Base-by-base conservation (phyloP, 2,888 invertebrate genomes). In the Notocelia uddmanniana region DNA sequence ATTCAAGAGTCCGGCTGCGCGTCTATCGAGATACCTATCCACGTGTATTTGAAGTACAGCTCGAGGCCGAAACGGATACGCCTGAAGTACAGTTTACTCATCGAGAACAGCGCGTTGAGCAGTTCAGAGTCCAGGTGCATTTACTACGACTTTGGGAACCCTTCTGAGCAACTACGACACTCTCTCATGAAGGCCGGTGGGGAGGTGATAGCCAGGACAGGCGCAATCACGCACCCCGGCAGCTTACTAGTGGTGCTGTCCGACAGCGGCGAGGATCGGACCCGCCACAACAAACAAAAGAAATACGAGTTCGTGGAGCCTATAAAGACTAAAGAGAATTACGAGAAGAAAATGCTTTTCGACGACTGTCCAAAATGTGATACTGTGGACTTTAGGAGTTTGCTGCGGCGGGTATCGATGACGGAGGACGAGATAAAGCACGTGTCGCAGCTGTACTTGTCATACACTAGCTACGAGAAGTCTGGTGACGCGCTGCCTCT, bases 1-100 rank as follows among this genome's bases (percentile, higher is more conserved):
- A 92, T 93, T 78, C 90, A 92, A 84, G 93, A 93, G 82, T 92
- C 93, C 45, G 93, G 93, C 60, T 89, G 89, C 81, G 88, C 90
- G 26, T 93, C 93, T 26, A 89, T 92, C 70, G 91, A 92, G 62
- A 91, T 93, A 79, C 93, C 93, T 48, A 93, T 93, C 67, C 88
- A 93, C 83, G 91, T 93, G 81, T 91, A 93, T 85, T 86, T 93
- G 81, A 93, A 93, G 81, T 86, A 86, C 80, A 89, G 87, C 82
- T 85, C 78, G 77, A 87, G 87, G 76, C 92, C 91, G 84, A 91
- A 89, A 84, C 91, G 89, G 82, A 92, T 93, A 60, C 86, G 90
- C 21, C 84, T 93, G 74, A 81, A 86, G 74, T 93, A 93, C 82
- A 89, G 90, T 74, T 83, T 93, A 57, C 87, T 89, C 73, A 91